phyloP scores from a whole-genome alignment of 2,113 vertebrate species.

The Melospiza georgiana region DNA sequence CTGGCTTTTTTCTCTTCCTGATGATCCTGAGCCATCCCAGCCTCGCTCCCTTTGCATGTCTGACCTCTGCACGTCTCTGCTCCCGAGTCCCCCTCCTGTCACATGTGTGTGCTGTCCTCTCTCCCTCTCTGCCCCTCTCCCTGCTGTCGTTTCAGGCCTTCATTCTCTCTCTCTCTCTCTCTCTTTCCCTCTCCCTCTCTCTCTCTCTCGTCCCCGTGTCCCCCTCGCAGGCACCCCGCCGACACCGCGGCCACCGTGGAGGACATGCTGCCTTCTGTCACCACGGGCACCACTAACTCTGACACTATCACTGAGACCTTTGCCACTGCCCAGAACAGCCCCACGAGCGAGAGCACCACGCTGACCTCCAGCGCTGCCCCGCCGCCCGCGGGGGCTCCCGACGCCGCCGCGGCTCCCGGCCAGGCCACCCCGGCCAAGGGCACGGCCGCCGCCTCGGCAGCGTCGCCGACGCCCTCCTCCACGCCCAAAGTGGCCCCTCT shows the following conservation, averaged over 20 bases:
- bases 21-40: neutral
- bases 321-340: conserved; percentile 95
- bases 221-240: conserved; percentile 89
- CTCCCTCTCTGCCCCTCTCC: conserved; percentile 24
- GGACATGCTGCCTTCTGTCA: conserved; percentile 95
- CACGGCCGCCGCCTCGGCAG: neutral
- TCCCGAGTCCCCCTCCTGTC: conserved; percentile 30
- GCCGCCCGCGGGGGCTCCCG: conserved; percentile 75
- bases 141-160: conserved; percentile 63
- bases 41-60: neutral
- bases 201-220: conserved; percentile 80
- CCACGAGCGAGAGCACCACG: conserved; percentile 95
- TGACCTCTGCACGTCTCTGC: neutral
- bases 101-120: conserved; percentile 22
- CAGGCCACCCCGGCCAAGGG: conserved; percentile 77
- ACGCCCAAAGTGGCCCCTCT: conserved; percentile 84
- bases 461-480: conserved; percentile 73
- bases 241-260: conserved; percentile 87
- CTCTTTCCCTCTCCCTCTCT: conserved; percentile 6
- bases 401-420: conserved; percentile 66
- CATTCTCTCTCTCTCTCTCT: conserved; percentile 80
- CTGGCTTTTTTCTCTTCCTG: conserved; percentile 3
- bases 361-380: conserved; percentile 91
- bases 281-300: conserved; percentile 91
- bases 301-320: conserved; percentile 94